These are phyloP conservation scores for Rhinopomastus cyanomelas DNA, from an alignment of 2,113 vertebrate genomes.

Conservation along the genomic window DNA sequence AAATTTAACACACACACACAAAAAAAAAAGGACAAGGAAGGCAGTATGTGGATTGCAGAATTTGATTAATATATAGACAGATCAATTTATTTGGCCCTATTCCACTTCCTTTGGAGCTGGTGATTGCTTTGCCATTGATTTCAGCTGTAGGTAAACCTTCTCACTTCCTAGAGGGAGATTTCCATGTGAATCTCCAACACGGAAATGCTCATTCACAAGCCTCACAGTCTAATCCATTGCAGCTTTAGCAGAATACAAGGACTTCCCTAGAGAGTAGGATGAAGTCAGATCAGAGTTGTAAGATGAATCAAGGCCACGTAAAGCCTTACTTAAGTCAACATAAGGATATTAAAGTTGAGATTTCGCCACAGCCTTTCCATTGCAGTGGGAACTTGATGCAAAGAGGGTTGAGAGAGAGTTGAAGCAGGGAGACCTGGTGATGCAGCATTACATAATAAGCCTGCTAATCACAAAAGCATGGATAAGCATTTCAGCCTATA, in stretches of 20 bases:
- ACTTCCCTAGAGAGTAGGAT: slow-evolving; percentile 46
- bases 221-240: slow-evolving; percentile 32
- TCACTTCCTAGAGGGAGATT: slow-evolving; percentile 31
- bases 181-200: slow-evolving; percentile 20
- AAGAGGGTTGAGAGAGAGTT: slow-evolving; percentile 45
- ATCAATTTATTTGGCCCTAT: not conserved
- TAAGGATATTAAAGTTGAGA: slow-evolving; percentile 68
- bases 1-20: slow-evolving; percentile 1
- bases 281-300: slow-evolving; percentile 61
- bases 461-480: slow-evolving; percentile 69
- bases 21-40: not conserved
- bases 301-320: slow-evolving; percentile 36
- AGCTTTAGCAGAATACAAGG: slow-evolving; percentile 51
- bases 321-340: slow-evolving; percentile 66
- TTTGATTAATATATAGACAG: slow-evolving; percentile 2
- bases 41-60: not conserved
- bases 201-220: slow-evolving; percentile 23
- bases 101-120: not conserved
- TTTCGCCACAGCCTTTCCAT: slow-evolving; percentile 17
- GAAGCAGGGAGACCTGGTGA: slow-evolving; percentile 7
- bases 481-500: slow-evolving; percentile 64
- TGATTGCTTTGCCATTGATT: not conserved
- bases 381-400: slow-evolving; percentile 24
- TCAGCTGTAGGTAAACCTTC: not conserved
- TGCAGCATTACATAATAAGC: slow-evolving; percentile 56